Evolutionary conservation across 2,888 invertebrate genomes (phyloP).

Genomic region (Eretmocerus hayati): DNA sequence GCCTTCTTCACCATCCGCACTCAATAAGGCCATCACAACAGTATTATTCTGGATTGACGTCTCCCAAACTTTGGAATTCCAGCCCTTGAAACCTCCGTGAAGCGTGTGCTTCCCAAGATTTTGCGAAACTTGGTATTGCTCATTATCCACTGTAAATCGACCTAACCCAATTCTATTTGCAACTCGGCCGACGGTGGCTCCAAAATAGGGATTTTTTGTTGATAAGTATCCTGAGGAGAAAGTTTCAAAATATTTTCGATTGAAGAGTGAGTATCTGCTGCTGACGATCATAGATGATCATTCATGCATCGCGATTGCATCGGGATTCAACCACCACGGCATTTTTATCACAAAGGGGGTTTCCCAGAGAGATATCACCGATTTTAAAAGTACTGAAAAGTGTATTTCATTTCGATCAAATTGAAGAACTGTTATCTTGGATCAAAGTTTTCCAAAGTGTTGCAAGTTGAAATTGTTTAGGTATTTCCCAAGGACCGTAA

Average conservation of each 20-base stretch:
- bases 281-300: background rate
- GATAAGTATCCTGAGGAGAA: conserved; percentile 59
- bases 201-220: conserved; percentile 73
- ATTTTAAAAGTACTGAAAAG: background rate
- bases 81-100: conserved; percentile 80
- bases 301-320: too few species aligned
- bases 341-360: too few species aligned
- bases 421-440: too few species aligned
- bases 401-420: too few species aligned
- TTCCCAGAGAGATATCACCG: too few species aligned
- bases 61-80: conserved; percentile 59
- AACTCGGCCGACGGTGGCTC: conserved; percentile 79
- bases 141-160: conserved; percentile 61
- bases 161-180: conserved; percentile 75
- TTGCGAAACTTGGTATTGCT: conserved; percentile 61
- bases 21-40: conserved; percentile 68
- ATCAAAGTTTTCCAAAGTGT: too few species aligned
- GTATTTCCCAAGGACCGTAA: too few species aligned
- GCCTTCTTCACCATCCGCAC: conserved; percentile 76
- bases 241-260: background rate
- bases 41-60: conserved; percentile 32
- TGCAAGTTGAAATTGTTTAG: too few species aligned
- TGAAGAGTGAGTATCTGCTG: background rate
- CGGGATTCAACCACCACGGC: too few species aligned
- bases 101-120: conserved; percentile 68